Conservation (phyloP, 2,113 vertebrate species). For the Chaetura pelagica region DNA sequence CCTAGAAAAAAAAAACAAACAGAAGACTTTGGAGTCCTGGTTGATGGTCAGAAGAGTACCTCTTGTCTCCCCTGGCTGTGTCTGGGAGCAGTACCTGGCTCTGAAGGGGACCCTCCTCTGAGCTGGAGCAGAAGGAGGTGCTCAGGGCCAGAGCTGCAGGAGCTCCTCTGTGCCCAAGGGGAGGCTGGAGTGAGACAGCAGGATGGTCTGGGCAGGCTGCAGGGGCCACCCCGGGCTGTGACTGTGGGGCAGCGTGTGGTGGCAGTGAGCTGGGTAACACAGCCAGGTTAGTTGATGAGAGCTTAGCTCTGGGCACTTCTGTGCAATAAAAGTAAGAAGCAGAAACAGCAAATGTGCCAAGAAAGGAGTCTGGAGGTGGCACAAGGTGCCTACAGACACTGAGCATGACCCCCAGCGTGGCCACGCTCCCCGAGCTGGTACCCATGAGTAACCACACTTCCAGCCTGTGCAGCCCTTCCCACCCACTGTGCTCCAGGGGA, state of each 20-base stretch:
- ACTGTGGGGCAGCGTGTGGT: rapidly evolving
- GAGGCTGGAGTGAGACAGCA: not conserved
- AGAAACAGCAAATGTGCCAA: not conserved
- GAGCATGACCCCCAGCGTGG: no score
- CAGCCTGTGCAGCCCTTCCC: not conserved
- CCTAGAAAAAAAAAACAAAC: not conserved
- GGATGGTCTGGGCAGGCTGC: rapidly evolving
- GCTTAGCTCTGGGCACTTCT: not conserved
- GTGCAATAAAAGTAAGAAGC: not conserved
- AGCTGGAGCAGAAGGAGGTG: not conserved
- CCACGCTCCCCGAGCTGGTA: not conserved
- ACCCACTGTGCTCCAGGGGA: not conserved
- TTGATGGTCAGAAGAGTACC: not conserved
- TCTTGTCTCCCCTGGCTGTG: rapidly evolving
- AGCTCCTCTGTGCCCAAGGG: rapidly evolving
- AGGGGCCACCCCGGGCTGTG: rapidly evolving
- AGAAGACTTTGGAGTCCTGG: not conserved
- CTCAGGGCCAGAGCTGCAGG: not conserved
- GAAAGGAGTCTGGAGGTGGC: not conserved
- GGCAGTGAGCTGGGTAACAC: rapidly evolving
- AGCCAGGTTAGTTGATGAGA: not conserved
- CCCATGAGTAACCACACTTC: not conserved
- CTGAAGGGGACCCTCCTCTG: no score
- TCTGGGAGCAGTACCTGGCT: rapidly evolving
- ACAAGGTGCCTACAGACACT: rapidly evolving